Conservation (phyloP, 2,888 invertebrate species). For the Hirtodrosophila trivittata region DNA sequence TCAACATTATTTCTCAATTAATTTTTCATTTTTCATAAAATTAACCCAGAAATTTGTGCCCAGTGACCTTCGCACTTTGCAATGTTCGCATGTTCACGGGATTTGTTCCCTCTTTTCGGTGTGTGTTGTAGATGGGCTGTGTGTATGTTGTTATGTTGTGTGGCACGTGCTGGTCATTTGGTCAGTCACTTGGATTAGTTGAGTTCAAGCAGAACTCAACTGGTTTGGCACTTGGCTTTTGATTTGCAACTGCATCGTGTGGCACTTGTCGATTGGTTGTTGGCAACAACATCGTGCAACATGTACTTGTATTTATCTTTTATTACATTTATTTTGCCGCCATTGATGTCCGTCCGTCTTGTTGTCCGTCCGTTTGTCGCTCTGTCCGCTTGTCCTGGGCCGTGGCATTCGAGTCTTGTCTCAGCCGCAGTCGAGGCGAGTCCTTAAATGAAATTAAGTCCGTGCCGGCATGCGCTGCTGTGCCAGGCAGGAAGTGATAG, state of each 20-base stretch:
- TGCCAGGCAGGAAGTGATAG: constrained; percentile 73
- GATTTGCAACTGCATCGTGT: constrained; percentile 19
- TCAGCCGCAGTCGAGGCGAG: constrained; percentile 44
- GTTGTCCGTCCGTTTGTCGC: background rate
- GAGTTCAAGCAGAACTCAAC: constrained; percentile 27
- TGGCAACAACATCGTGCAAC: constrained; percentile 9
- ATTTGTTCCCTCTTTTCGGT: constrained; percentile 19
- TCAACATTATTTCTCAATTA: constrained; percentile 83
- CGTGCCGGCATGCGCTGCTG: constrained; percentile 74
- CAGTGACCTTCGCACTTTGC: constrained; percentile 78
- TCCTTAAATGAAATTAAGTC: constrained; percentile 78
- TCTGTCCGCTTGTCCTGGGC: background rate
- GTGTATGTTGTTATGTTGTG: constrained; percentile 15
- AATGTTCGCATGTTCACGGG: constrained; percentile 47
- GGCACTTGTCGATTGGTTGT: constrained; percentile 20
- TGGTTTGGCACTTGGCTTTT: constrained; percentile 39
- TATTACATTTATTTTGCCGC: constrained; percentile 38
- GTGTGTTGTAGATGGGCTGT: constrained; percentile 3
- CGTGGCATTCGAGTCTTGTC: constrained; percentile 9
- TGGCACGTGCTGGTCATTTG: constrained; percentile 64
- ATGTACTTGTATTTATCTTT: constrained; percentile 11
- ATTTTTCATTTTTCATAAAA: constrained; percentile 82
- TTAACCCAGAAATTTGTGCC: constrained; percentile 76
- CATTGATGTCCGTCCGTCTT: constrained; percentile 26
- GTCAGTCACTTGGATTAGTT: constrained; percentile 30